Evolutionary conservation across 2,888 invertebrate species (phyloP), one percentile per base, ranked within the genome.

Genomic region (Torymus auratus): DNA sequence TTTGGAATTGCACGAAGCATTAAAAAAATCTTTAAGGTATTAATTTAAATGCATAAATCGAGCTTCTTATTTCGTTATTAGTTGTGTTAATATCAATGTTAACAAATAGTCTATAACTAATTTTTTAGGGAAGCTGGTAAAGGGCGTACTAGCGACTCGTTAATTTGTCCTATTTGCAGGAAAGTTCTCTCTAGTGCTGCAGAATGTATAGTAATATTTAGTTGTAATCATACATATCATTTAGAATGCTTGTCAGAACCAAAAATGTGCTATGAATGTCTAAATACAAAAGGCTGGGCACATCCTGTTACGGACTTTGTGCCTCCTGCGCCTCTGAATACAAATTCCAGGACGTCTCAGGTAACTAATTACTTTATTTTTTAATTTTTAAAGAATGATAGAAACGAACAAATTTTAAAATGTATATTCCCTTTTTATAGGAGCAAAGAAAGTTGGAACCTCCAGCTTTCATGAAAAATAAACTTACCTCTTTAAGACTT

Each of bases 1-100:
- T 84, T 92, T 93, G 74, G 95, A 96, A 91, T 92, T 96, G 71
- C 95, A 95, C 87, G 91, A 91, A 73, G 86, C 88, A 41, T 82
- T 91, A 28, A 89, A 90, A 84, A 88, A 85, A 75, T 85, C 89
- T 23, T 84, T 91, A 41, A 88, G 87, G 90, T 89, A 86, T 23
- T 60, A 41, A 76, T 23, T 61, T 14, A 53, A 76, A 68, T 74
- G 68, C 13, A 7, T 41, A 56, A 41, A 41, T 41, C 41, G 7
- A 41, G 41, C 7, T 41, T 41, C 5, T 41, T 7, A 1, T 41
- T 41, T 7, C 7, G 41, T 17, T 12, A 13, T 55, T 20, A 7
- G 4, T 56, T 64, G 69, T 14, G 15, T n/a, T 13, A 53, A 52
- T 20, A 58, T 60, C 15, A 69, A 65, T 61, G n/a, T 60, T 60